Conservation (phyloP, 1,140 invertebrate genomes). For the Schlechtendalia chinensis region DNA sequence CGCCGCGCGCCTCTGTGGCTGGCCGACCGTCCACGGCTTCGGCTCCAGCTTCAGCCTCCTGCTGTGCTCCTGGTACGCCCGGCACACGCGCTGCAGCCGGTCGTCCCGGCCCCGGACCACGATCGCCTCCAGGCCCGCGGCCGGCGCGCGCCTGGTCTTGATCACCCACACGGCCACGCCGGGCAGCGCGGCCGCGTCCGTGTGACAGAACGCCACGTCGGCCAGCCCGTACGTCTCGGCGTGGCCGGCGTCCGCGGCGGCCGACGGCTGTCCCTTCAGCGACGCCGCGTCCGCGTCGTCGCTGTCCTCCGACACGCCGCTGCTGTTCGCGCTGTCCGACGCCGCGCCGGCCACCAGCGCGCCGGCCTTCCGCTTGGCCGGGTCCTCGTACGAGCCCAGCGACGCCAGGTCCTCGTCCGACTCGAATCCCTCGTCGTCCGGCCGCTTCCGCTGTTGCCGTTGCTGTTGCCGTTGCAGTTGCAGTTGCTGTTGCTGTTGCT, state of each 20-base stretch:
- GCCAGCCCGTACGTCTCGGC: constrained; percentile 51
- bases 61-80: constrained; percentile 52
- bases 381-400: constrained; percentile 51
- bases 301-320: constrained; percentile 53
- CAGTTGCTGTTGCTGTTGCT: background rate
- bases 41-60: constrained; percentile 50
- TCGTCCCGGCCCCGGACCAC: constrained; percentile 51
- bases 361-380: constrained; percentile 38
- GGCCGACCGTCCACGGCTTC: background rate
- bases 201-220: constrained; percentile 54
- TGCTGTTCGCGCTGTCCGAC: constrained; percentile 54
- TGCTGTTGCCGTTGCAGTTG: background rate
- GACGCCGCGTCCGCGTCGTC: constrained; percentile 51
- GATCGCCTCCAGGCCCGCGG: constrained; percentile 52
- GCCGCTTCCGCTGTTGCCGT: constrained; percentile 11
- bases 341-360: constrained; percentile 12
- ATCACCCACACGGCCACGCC: constrained; percentile 53
- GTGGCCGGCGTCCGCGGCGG: background rate
- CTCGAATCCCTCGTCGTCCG: constrained; percentile 54
- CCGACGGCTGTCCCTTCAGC: background rate
- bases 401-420: constrained; percentile 53
- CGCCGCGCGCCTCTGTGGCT: background rate
- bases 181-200: constrained; percentile 51
- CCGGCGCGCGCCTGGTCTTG: constrained; percentile 45
- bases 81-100: constrained; percentile 50